Evolutionary conservation across 2,888 invertebrate species (phyloP), one percentile per base, ranked within the genome.

Genomic region (Dione juno): DNA sequence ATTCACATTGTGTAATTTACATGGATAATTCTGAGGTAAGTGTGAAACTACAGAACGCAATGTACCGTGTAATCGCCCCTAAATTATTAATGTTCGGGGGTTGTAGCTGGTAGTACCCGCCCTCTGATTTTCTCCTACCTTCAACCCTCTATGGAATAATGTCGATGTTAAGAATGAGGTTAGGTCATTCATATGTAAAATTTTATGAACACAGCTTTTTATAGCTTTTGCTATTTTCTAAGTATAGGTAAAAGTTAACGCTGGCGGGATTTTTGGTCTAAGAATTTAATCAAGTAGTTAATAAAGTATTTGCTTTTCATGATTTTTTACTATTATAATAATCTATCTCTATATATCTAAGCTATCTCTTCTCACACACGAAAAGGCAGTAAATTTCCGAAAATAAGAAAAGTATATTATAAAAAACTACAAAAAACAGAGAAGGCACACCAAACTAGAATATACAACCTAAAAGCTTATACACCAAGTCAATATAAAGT

Each of bases 11-110:
- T 63, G 13, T 63, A 69, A 69, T 71, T 73, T 68, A 63, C 67
- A 74, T 59, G 69, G 71, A 76, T 76, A 76, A 76, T 71, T 16
- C 70, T 66, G 66, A 71, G 73, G 75, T 66, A 74, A 75, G 72
- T 74, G 75, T 63, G 75, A 75, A 75, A 78, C 75, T 76, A 76
- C 76, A 71, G 74, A 71, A 75, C 74, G 73, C 77, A 78, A 78
- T 77, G 77, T 76, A 57, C 71, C 76, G 74, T 76, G 75, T 79
- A 76, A 81, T 77, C 79, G 79, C 75, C 76, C 77, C 79, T 81
- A 79, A 82, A 80, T 77, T 77, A 77, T 77, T 66, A 66, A 73
- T 68, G 67, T 68, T 68, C 61, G 63, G 52, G 70, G 70, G 72
- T 50, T 57, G 65, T 72, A 63, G 57, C 35, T 45, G 58, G 66